These are phyloP conservation scores for Athalia circularis DNA, from an alignment of 2,888 invertebrate species.

Conservation along the genomic window DNA sequence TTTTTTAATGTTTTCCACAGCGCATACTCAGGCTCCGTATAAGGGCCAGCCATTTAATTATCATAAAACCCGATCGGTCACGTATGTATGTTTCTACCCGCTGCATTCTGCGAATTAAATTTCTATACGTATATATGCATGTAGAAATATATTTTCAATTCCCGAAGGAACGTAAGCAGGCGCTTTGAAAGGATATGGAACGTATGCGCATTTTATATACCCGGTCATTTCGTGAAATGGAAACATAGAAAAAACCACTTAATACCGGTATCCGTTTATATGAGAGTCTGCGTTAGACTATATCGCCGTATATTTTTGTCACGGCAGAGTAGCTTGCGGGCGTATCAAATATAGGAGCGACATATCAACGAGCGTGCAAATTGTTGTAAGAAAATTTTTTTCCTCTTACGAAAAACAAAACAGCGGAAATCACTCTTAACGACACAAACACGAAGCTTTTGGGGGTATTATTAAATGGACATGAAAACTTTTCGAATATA, in stretches of 20 bases:
- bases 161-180: slow-evolving; percentile 24
- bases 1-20: background rate
- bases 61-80: background rate
- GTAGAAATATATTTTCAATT: slow-evolving; percentile 9
- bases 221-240: slow-evolving; percentile 26
- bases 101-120: background rate
- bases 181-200: slow-evolving; percentile 22
- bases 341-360: background rate
- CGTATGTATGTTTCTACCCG: background rate
- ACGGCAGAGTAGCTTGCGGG: slow-evolving; percentile 10
- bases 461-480: slow-evolving; percentile 28
- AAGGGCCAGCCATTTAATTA: background rate
- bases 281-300: background rate
- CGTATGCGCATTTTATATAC: slow-evolving; percentile 20
- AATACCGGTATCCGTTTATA: background rate
- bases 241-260: slow-evolving; percentile 27
- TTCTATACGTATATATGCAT: background rate
- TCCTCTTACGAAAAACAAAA: background rate
- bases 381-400: background rate
- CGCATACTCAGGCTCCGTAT: background rate
- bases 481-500: slow-evolving; percentile 31
- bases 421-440: slow-evolving; percentile 6
- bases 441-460: slow-evolving; percentile 1
- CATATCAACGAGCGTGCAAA: slow-evolving; percentile 20
- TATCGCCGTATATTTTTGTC: slow-evolving; percentile 29